These are phyloP conservation scores for Brachionus manjavacas DNA, from an alignment of 1,140 invertebrate species.

Conservation along the genomic window DNA sequence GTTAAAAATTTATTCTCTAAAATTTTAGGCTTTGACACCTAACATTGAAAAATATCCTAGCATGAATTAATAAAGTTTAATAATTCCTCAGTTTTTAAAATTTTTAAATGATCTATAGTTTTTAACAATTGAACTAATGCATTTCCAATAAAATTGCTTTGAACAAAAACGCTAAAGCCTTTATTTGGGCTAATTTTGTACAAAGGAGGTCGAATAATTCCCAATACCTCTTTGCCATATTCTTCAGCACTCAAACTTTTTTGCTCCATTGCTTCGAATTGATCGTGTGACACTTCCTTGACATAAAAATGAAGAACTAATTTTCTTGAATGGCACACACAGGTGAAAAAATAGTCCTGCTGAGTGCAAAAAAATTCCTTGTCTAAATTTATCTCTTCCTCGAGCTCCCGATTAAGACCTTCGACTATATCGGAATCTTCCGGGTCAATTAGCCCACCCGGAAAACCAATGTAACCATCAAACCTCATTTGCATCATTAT, in stretches of 20 bases:
- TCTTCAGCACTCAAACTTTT: slow-evolving; percentile 52
- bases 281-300: slow-evolving; percentile 55
- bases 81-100: neutral
- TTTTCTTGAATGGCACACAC: slow-evolving; percentile 51
- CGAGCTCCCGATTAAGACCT: slow-evolving; percentile 60
- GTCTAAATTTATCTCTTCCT: slow-evolving; percentile 62
- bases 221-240: slow-evolving; percentile 58
- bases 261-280: slow-evolving; percentile 56
- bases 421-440: slow-evolving; percentile 49
- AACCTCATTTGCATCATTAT: slow-evolving; percentile 62
- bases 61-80: slow-evolving; percentile 3
- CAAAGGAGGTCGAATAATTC: slow-evolving; percentile 21
- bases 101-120: neutral
- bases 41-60: neutral
- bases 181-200: neutral
- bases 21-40: slow-evolving; percentile 9
- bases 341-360: slow-evolving; percentile 49
- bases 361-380: slow-evolving; percentile 47
- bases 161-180: slow-evolving; percentile 4
- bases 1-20: neutral
- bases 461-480: slow-evolving; percentile 64
- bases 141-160: slow-evolving; percentile 36
- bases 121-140: slow-evolving; percentile 2
- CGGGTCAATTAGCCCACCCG: slow-evolving; percentile 61
- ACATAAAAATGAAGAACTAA: slow-evolving; percentile 60